Conservation (phyloP, 2,113 vertebrate genomes). For the Macrotus californicus region DNA sequence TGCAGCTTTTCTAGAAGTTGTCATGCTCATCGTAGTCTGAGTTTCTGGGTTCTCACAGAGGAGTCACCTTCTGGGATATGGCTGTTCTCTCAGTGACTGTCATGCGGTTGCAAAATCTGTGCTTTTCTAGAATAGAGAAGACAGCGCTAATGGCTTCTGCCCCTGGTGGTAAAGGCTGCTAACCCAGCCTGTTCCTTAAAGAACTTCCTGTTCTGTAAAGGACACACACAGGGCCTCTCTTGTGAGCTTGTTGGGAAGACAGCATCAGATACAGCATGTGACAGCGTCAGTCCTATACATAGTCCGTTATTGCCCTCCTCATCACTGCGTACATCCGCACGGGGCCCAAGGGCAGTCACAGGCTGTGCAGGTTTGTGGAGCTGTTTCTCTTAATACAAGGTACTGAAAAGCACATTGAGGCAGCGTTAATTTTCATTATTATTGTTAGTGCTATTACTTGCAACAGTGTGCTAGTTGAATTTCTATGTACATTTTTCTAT, state of each 20-base stretch:
- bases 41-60: background rate
- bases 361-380: background rate
- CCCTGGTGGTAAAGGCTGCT: no score
- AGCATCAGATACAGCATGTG: no score
- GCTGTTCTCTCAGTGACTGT: no score
- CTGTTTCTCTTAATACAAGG: background rate
- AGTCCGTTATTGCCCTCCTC: no score
- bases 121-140: background rate
- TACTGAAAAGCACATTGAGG: background rate
- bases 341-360: background rate
- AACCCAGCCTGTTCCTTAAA: background rate
- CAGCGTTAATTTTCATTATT: background rate
- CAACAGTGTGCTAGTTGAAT: background rate
- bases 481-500: background rate
- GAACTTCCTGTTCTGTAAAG: background rate
- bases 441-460: background rate
- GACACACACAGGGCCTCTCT: background rate
- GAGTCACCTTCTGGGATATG: background rate
- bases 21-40: background rate
- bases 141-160: fast-evolving
- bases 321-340: no score
- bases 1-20: background rate
- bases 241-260: background rate
- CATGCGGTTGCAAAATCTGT: background rate
- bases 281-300: background rate